Base-by-base conservation (phyloP, 2,113 vertebrate species). In the Heliornis fulica region DNA sequence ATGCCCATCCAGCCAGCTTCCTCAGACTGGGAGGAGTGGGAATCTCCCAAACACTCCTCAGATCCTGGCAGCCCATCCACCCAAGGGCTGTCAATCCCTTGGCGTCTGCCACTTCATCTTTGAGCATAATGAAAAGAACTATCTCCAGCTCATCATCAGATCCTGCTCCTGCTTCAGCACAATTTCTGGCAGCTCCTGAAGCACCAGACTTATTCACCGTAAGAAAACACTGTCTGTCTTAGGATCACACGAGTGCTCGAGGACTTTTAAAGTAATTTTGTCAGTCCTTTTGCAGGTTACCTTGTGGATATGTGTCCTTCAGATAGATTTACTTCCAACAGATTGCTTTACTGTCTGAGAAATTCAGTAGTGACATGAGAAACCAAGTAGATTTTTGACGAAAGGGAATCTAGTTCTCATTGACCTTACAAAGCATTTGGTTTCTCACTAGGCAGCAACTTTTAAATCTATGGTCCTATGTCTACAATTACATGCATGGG, bases 71-170 rank as follows among this genome's bases (percentile, higher is more conserved):
- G 28, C 19, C 23, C 31, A 51, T 46, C 28, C 31, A 43, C 10
- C 5, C 11, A 3, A 1, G 4, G 16, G 36, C 15, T 36, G 31
- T 20, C 14, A 2, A 28, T 25, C 20, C 13, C 18, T 23, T 13
- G n/a, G 9, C 25, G 74, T 36, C 61, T 61, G 12, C 28, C 63
- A 57, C 7, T 46, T 80, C 25, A 29, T 15, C 21, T 31, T 51
- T 34, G 23, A 82, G 43, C 83, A 31, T 20, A 82, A 41, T 14
- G 19, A 32, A 75, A 57, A 87, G 17, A 38, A 38, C 46, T 1
- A 5, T 53, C 38, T 83, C 15, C n/a, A 53, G 29, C 41, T 45
- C 48, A 32, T 45, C 15, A 18, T 36, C 31, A 2, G 0, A 60
- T 63, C 23, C 34, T 78, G 5, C 16, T 59, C 38, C 34, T 72